A percentile compares a stretch with the other conserved stretches of the same genome.
Evolutionary conservation across 2,888 invertebrate species (phyloP).

Genomic region (Calameuta pallipes): DNA sequence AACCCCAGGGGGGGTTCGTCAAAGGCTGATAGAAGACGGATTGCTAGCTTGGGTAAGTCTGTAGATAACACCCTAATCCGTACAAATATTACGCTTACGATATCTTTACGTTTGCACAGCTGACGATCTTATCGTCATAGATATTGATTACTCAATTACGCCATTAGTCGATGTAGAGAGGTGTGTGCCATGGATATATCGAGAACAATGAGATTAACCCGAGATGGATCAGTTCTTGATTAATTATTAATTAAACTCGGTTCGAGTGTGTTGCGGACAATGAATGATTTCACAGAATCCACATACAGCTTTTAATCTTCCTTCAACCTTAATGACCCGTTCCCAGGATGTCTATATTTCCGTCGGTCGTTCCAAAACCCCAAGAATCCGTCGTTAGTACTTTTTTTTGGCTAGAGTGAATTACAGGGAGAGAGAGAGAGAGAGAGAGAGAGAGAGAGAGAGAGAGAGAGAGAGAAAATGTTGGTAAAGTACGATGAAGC

Average conservation of each 20-base stretch:
- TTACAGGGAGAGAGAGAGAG: too few relatives aligned
- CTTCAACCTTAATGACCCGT: neutral
- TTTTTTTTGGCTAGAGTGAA: neutral
- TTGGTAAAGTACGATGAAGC: neutral
- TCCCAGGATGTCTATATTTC: neutral
- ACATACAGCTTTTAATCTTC: neutral
- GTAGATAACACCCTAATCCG: neutral
- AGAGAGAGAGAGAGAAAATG: neutral
- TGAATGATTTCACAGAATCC: neutral
- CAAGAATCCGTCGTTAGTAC: neutral
- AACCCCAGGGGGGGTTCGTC: neutral
- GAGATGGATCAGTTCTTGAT: too few relatives aligned
- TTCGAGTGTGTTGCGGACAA: neutral
- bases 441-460: constrained; percentile 1
- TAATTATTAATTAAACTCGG: too few relatives aligned
- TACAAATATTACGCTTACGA: neutral
- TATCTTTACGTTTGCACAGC: neutral
- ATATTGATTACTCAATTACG: neutral
- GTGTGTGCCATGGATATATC: neutral
- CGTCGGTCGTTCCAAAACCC: neutral
- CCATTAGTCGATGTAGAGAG: neutral
- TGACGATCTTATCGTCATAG: neutral
- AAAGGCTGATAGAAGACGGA: neutral
- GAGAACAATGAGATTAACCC: neutral
- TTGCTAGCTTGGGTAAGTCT: neutral